Conservation (phyloP, 2,888 invertebrate species). For the Scaptomyza reducta region DNA sequence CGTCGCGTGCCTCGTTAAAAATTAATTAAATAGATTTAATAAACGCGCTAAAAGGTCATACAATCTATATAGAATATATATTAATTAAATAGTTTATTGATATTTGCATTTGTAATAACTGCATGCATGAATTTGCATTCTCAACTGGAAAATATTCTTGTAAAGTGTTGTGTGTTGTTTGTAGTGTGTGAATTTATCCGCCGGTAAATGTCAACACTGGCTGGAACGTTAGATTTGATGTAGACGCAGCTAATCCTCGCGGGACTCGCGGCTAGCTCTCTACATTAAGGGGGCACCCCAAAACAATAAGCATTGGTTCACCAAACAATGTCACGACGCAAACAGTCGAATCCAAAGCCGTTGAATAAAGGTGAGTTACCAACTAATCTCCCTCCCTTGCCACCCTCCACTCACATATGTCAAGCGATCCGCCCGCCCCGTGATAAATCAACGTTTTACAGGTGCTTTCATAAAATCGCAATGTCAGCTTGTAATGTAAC, state of each 20-base stretch:
- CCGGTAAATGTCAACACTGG: constrained; percentile 58
- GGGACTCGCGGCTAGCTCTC: constrained; percentile 29
- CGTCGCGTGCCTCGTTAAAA: constrained; percentile 58
- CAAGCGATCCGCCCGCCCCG: not conserved
- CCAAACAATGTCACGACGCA: constrained; percentile 93
- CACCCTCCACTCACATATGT: not conserved
- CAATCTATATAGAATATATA: constrained; percentile 33
- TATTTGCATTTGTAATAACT: constrained; percentile 19
- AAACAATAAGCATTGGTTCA: constrained; percentile 57
- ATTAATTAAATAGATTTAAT: constrained; percentile 62
- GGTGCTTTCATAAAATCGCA: constrained; percentile 42
- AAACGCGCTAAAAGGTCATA: constrained; percentile 46
- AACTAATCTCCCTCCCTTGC: not conserved
- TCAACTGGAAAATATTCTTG: constrained; percentile 2
- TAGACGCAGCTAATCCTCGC: constrained; percentile 47
- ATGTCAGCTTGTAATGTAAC: constrained; percentile 64
- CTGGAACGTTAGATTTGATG: constrained; percentile 56
- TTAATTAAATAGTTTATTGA: constrained; percentile 45
- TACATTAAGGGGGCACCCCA: constrained; percentile 54
- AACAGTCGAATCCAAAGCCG: constrained; percentile 98
- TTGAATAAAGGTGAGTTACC: constrained; percentile 90
- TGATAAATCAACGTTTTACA: constrained; percentile 16
- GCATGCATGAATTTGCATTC: constrained; percentile 20
- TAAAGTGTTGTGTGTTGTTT: constrained; percentile 16
- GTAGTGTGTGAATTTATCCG: constrained; percentile 36